phyloP scores from a whole-genome alignment of 2,113 vertebrate species.

The Hyperoodon ampullatus region DNA sequence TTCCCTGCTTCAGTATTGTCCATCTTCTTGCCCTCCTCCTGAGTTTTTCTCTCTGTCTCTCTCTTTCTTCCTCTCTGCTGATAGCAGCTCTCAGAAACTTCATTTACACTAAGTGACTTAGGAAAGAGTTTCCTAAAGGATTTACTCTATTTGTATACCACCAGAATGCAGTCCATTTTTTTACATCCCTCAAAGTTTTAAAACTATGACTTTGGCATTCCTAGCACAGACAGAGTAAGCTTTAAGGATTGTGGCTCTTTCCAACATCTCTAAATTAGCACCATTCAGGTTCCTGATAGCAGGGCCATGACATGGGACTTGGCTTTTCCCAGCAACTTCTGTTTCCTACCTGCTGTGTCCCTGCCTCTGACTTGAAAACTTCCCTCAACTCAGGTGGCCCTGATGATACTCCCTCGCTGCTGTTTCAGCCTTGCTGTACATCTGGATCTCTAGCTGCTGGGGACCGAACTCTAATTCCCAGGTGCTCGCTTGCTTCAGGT shows the following conservation, averaged over 20 bases:
- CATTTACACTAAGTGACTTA: neutral
- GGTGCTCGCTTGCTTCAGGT: neutral
- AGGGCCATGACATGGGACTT: neutral
- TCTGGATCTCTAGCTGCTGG: neutral
- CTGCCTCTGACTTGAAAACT: neutral
- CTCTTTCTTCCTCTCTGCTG: neutral
- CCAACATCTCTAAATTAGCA: neutral
- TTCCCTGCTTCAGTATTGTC: neutral
- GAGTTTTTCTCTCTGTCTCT: neutral
- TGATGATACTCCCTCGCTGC: too few species aligned
- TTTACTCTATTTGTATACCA: neutral
- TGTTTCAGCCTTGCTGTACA: neutral
- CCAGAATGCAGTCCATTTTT: neutral
- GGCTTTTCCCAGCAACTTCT: neutral
- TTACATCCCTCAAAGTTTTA: neutral
- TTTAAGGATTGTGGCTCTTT: neutral
- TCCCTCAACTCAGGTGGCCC: neutral
- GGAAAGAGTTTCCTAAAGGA: neutral
- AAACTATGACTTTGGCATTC: neutral
- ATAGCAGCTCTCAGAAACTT: neutral
- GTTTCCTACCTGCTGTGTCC: neutral
- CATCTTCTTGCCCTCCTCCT: too few species aligned
- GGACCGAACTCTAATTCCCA: neutral
- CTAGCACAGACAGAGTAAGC: neutral
- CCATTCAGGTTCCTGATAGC: neutral